Evolutionary conservation across 1,140 invertebrate genomes (phyloP).

Genomic region (Ephestia elutella): DNA sequence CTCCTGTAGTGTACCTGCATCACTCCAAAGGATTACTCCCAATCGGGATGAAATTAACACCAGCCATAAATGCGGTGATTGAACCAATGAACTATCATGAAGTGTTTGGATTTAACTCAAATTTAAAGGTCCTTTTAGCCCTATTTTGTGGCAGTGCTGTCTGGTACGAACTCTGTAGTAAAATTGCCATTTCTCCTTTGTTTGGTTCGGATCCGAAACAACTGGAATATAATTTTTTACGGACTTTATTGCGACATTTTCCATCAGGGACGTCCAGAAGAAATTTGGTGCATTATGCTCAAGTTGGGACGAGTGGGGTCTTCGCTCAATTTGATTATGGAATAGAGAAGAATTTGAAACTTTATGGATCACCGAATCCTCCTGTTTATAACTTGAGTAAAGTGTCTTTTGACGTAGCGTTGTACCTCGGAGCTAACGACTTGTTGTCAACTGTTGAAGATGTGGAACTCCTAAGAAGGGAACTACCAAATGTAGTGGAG

Average conservation of each 20-base stretch:
- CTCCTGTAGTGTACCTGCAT: conserved; percentile 72
- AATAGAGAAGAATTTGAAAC: conserved; percentile 53
- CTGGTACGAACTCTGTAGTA: conserved; percentile 25
- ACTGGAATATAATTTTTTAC: conserved; percentile 32
- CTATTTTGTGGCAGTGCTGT: conserved; percentile 11
- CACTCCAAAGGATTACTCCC: conserved; percentile 20
- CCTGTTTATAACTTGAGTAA: conserved; percentile 74
- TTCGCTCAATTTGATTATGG: conserved; percentile 71
- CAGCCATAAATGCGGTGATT: conserved; percentile 10
- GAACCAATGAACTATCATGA: conserved; percentile 18
- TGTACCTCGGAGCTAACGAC: conserved; percentile 77
- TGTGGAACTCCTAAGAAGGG: conserved; percentile 59
- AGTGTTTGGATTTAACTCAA: conserved; percentile 27
- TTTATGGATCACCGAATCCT: conserved; percentile 69
- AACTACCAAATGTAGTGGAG: conserved; percentile 63
- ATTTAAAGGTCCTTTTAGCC: background rate
- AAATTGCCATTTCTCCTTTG: conserved; percentile 27
- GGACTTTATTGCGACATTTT: conserved; percentile 25
- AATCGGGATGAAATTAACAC: conserved; percentile 15
- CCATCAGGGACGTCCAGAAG: conserved; percentile 75
- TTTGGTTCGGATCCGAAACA: conserved; percentile 36
- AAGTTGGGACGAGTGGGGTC: conserved; percentile 72
- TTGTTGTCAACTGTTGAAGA: conserved; percentile 74
- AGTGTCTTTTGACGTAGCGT: conserved; percentile 74
- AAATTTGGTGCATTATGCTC: conserved; percentile 79